Evolutionary conservation across 2,113 vertebrate genomes (phyloP), one percentile per base, ranked within the genome.

Genomic region (Passer domesticus): DNA sequence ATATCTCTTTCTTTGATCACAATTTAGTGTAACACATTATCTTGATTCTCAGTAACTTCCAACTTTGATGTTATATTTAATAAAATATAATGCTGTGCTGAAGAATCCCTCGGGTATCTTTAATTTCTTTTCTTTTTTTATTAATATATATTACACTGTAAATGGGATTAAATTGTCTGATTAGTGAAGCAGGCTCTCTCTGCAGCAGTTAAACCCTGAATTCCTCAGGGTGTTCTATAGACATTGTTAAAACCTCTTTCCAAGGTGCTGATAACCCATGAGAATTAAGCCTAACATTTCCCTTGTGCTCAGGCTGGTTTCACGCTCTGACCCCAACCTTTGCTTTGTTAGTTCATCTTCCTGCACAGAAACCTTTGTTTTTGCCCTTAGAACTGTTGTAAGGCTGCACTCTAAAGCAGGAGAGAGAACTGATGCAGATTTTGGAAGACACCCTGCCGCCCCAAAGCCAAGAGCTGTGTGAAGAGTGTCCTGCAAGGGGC

Each of bases 131-230:
- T 96, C 76, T 87, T 90, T 94, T 94, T 92, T 93, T 79, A 75
- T 59, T 44, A 75, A 90, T 92, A 94, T 89, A 96, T 97, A 94
- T 96, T 82, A 89, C 94, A 87, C 93, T 95, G 94, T 96, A 97
- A 97, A 97, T 94, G 90, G 97, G 92, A 98, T 98, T 97, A 97
- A 97, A 97, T 97, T 97, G 94, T 96, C 95, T 96, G 96, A 97
- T 97, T 97, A 97, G 96, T 85, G 94, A 97, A 97, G 89, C 92
- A 91, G 92, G 82, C 86, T 97, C 70, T 96, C 50, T 28, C 70
- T 91, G 82, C 24, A 91, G 52, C 33, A 96, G 95, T 97, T 97
- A 97, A 97, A 95, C 62, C 52, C 59, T 89, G 88, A 90, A 96
- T 94, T 97, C 94, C 83, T 90, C 64, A 55, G 79, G 88, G 86